Evolutionary conservation across 2,113 vertebrate genomes (phyloP), one percentile per base, ranked within the genome.

Genomic region (Centropristis striata): DNA sequence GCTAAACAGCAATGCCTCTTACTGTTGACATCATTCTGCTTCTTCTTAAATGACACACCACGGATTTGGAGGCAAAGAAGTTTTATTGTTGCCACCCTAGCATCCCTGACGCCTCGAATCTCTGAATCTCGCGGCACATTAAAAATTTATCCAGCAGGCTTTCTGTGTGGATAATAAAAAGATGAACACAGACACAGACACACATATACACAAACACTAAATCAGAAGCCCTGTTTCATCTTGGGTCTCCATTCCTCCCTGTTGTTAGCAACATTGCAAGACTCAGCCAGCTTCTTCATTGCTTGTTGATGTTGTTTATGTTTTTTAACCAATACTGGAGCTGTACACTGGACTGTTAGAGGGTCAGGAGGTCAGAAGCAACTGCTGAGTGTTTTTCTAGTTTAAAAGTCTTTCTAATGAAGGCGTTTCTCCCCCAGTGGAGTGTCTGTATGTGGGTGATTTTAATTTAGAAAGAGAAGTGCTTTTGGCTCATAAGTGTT

Each of bases 111-210:
- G 75, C 82, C 63, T 80, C 27, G 21, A 14, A 80, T 87, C 80
- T 80, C 77, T 54, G 74, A 84, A 86, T 91, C 89, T 87, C 46
- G 65, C 51, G 25, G 71, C 75, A 47, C 87, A 91, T 93, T 88
- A 90, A 92, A 91, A 85, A 93, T 91, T 69, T 79, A 90, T 90
- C 77, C 75, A 51, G 76, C 75, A 60, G 74, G 51, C 75, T 73
- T 81, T 87, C 75, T 82, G 79, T 59, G 81, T 61, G 81, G 81
- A 89, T 89, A 84, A 88, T 90, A 91, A 90, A 88, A 86, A 65
- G 55, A 88, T 50, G 69, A 75, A 73, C 54, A 21, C n/a, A 58
- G 61, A 15, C 51, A 66, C 27, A 59, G 4, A 75, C 9, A 39
- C 18, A 60, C 39, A 21, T 6, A 42, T 11, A 72, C 55, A 71